A percentile compares a stretch with the other conserved stretches of the same genome.
Evolutionary conservation across 2,113 vertebrate species (phyloP).

Genomic region (western clawed frog (Xenopus tropicalis)): UCB_Xtro_10.0 CM004450.2:5285001-5285500

Average conservation of each 20-base stretch:
- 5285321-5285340: neutral
- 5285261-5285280: neutral
- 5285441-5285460: no score
- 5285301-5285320: neutral
- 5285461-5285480: no score
- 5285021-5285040: constrained; percentile 48
- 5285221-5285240: no score
- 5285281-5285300: neutral
- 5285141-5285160: neutral
- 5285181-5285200: no score
- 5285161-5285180: neutral
- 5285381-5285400: neutral
- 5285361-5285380: neutral
- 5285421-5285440: no score
- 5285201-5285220: no score
- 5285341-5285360: neutral
- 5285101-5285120: neutral
- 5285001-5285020: constrained; percentile 48
- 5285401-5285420: neutral
- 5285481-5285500: no score
- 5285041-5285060: constrained; percentile 51
- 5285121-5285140: neutral
- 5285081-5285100: constrained; percentile 6
- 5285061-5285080: constrained; percentile 33
- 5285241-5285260: no score